Evolutionary conservation across 2,113 vertebrate genomes (phyloP).

Genomic region (Sula dactylatra): DNA sequence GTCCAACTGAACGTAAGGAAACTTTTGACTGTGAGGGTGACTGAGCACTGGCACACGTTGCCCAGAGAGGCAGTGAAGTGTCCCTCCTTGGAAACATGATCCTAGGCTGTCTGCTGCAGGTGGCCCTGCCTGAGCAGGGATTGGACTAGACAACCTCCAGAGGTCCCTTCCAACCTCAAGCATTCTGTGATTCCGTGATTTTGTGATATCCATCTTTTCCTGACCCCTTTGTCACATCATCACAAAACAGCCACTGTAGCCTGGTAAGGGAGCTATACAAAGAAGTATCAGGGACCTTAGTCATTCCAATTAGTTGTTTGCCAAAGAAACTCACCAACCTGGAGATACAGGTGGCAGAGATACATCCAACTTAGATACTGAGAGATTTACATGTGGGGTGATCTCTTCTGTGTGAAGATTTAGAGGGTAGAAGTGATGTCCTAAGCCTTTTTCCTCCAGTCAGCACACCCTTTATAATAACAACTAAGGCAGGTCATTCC

Average conservation of each 20-base stretch:
- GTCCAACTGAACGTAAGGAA: neutral
- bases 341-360: neutral
- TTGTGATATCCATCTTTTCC: neutral
- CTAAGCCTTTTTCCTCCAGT: neutral
- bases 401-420: neutral
- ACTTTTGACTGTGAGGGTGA: neutral
- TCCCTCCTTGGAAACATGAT: neutral
- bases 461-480: neutral
- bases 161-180: neutral
- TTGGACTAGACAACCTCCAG: neutral
- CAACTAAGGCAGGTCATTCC: neutral
- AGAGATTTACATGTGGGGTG: neutral
- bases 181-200: neutral
- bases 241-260: neutral
- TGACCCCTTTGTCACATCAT: neutral
- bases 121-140: neutral
- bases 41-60: neutral
- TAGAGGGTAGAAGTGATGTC: neutral
- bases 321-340: neutral
- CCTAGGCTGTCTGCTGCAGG: neutral
- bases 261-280: neutral
- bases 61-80: neutral
- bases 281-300: neutral
- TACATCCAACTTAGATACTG: neutral
- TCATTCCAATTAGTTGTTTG: neutral